Base-by-base conservation (phyloP, 2,113 vertebrate genomes). In the Leucoraja erinaceus region DNA sequence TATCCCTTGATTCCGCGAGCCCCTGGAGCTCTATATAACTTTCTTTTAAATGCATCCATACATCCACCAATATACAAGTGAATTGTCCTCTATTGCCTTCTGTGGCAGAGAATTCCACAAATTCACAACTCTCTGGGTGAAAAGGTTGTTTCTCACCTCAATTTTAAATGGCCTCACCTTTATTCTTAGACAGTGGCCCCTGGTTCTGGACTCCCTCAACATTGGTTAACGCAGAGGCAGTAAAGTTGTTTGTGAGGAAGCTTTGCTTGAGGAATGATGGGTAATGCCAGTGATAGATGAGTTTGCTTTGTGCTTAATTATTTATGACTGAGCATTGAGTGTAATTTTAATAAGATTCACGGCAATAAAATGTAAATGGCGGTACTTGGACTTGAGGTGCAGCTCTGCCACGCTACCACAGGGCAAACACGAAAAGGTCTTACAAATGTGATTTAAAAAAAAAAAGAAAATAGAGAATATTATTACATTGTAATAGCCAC, bases 291-390 rank as follows among this genome's bases (percentile, higher is more conserved):
- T 91, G 68, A 91, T 91, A 91, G 90, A 91, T 91, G 90, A 91
- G 66, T 91, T 91, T 91, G 90, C 90, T 91, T 72, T 91, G 31
- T 91, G 68, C 90, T 91, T 91, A 91, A 91, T 91, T 91, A 91
- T 91, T 91, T 91, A 91, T 91, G 33, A 74, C 90, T 16, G 33
- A 72, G 38, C 90, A 47, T 91, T 91, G 90, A 91, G 38, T 74
- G 90, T 91, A 91, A 91, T 91, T 91, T 91, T 91, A 91, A 91
- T 91, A 66, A 91, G 90, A 91, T 91, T 91, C 90, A 91, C 90
- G 54, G 66, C 14, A 66, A 47, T 72, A 91, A 91, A 74, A 91
- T 91, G 88, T 90, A 91, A 91, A 91, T 91, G 90, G 72, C 66
- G 72, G 66, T 91, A 28, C 33, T 68, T 47, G 90, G 90, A 74